These are phyloP conservation scores for Drosophila ogumai DNA, from an alignment of 1,140 invertebrate genomes.

Conservation along the genomic window DNA sequence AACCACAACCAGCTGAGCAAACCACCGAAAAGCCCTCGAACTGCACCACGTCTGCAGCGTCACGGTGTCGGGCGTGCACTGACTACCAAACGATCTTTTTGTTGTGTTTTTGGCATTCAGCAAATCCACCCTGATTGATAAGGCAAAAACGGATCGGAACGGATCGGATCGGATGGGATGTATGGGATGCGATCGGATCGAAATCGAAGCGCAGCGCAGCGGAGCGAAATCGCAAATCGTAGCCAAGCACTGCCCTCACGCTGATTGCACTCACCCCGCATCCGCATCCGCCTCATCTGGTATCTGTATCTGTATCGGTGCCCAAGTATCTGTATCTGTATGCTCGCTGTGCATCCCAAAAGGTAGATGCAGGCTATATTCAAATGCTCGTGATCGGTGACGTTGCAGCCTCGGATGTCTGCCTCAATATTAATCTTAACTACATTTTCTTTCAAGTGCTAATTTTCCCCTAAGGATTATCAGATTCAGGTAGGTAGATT, in stretches of 20 bases:
- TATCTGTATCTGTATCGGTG: constrained; percentile 29
- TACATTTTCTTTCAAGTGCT: constrained; percentile 8
- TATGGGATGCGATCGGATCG: constrained; percentile 33
- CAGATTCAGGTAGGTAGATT: neutral
- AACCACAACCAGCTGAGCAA: constrained; percentile 1
- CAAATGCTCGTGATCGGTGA: constrained; percentile 71
- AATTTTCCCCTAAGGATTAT: neutral
- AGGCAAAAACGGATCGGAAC: constrained; percentile 56
- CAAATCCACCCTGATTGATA: constrained; percentile 75
- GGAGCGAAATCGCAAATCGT: constrained; percentile 56
- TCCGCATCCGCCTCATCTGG: constrained; percentile 38
- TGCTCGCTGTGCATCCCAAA: constrained; percentile 61
- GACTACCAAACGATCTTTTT: constrained; percentile 60
- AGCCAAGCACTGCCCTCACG: constrained; percentile 66
- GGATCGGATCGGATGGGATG: constrained; percentile 37
- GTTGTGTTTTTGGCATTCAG: constrained; percentile 73
- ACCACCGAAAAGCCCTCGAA: constrained; percentile 34
- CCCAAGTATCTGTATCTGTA: constrained; percentile 14
- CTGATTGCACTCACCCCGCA: constrained; percentile 59
- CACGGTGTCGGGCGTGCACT: constrained; percentile 71
- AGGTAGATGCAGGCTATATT: constrained; percentile 67
- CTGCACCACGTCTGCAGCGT: constrained; percentile 75
- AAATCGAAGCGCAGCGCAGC: constrained; percentile 63
- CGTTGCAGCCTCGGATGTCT: constrained; percentile 45
- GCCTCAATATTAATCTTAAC: constrained; percentile 37